Base-by-base conservation (phyloP, 2,888 invertebrate species). In the Ichneumoninae sp. region DNA sequence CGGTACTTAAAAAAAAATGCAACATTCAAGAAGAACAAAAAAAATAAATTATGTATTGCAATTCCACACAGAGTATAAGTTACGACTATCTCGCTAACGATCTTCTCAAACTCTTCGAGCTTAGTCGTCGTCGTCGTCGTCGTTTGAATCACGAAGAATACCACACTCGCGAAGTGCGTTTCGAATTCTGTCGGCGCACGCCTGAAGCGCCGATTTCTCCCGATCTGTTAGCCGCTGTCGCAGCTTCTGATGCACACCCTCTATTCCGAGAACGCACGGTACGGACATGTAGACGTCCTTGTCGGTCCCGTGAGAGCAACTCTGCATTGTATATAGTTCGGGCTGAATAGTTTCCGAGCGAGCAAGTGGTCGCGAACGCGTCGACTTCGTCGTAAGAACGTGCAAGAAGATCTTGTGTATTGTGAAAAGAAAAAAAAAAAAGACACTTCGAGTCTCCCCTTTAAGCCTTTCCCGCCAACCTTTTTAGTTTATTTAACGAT, bases 271-370 rank as follows among this genome's bases (percentile, higher is more conserved):
- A 80, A 95, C 94, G 88, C 95, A 95, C 4, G 95, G 95, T 78
- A 96, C 92, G 70, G 95, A 95, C 91, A 95, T 93, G 92, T 94
- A 96, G 76, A 95, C 95, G 85, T 96, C 95, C 89, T 95, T 94
- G 85, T 94, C 94, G 82, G 95, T 95, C 60, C 95, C 95, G 89
- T 95, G 95, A 65, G 87, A 88, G 84, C 89, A 94, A 75, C 89
- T 92, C 92, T 92, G 86, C 33, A 81, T 81, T 81, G 74, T 70
- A 74, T 70, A 74, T 70, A 66, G 66, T 52, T 33, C 16, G 10
- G n/a, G n/a, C 22, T 26, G 60, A 44, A 19, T 40, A 30, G 57
- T 44, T 30, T 19, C 44, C 57, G 3, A 47, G 26, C n/a, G 44
- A 44, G 10, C 57, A 26, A 73, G 52, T 52, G 57, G 16, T 65